These are phyloP conservation scores for Macaca mulatta DNA, from an alignment of 2,113 vertebrate genomes.

Conservation along the genomic window DNA sequence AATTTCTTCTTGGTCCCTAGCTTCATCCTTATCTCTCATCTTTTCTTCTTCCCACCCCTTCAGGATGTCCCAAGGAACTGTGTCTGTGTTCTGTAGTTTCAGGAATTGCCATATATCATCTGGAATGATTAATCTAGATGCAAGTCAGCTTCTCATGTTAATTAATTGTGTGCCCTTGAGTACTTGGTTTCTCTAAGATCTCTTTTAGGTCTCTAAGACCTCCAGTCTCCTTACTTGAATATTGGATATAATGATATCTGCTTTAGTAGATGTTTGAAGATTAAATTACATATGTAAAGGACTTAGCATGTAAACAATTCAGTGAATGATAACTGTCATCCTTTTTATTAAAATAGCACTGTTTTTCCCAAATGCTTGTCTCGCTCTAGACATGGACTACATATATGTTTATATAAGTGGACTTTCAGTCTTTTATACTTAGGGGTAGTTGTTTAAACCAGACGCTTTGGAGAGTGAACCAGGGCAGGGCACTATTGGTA, in stretches of 20 bases:
- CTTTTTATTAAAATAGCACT: conserved; percentile 16
- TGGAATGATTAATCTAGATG: neutral
- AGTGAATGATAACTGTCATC: neutral
- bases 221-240: neutral
- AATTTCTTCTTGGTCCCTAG: neutral
- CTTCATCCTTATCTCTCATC: neutral
- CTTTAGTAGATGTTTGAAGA: neutral
- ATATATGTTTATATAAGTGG: neutral
- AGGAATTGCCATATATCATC: neutral
- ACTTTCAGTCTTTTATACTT: neutral
- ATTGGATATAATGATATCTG: neutral
- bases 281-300: neutral
- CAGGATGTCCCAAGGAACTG: neutral
- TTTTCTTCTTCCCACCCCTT: neutral
- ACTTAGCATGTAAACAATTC: neutral
- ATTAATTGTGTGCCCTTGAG: neutral
- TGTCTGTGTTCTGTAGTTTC: neutral
- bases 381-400: neutral
- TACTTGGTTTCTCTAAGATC: neutral
- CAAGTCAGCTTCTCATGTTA: neutral
- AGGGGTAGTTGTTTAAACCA: neutral
- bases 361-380: neutral
- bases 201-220: neutral
- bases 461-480: neutral
- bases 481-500: neutral